Evolutionary conservation across 1,140 invertebrate genomes (phyloP), one percentile per base, ranked within the genome.

Genomic region (Drosophila nebulosa): DNA sequence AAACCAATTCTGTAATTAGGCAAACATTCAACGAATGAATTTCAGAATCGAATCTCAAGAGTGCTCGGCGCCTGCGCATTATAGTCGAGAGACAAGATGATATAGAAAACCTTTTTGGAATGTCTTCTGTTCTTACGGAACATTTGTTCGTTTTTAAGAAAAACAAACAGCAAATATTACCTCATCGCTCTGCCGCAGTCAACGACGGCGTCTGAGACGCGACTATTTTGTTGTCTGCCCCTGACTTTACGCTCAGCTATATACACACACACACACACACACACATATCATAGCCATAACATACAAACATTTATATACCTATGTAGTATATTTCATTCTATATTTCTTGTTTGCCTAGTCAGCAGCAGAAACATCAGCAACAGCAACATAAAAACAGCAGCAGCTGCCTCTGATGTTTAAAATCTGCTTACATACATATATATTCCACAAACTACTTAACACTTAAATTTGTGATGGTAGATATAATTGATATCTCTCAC

Each of bases 151-250:
- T 46, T 46, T 64, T 57, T 60, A 16, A 53, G 73, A 78, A 78
- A 78, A 76, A 72, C 71, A 67, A 81, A 39, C 71, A 64, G 59
- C 14, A 62, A 76, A 67, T 76, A 88, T 88, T 88, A 88, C 83
- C 83, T 88, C 83, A 88, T 88, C 83, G 83, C 78, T 81, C 79
- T 76, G 78, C 59, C 62, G 64, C 56, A 62, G 73, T 42, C 59
- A 56, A 24, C 69, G 75, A 30, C 27, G 27, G 7, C 27, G 7
- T 52, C 53, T 24, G 27, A 58, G 52, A 51, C 50, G 69, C 39
- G 69, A 76, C 79, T 74, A 71, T 68, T 71, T 64, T 58, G 68
- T 64, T 58, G 64, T 68, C 74, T 86, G 81, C 78, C 81, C 81
- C 81, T 86, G 83, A 88, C 78, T 86, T 86, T 88, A 78, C 57